phyloP scores from a whole-genome alignment of 2,797 vertebrate genomes.

The Esox lucius region DNA sequence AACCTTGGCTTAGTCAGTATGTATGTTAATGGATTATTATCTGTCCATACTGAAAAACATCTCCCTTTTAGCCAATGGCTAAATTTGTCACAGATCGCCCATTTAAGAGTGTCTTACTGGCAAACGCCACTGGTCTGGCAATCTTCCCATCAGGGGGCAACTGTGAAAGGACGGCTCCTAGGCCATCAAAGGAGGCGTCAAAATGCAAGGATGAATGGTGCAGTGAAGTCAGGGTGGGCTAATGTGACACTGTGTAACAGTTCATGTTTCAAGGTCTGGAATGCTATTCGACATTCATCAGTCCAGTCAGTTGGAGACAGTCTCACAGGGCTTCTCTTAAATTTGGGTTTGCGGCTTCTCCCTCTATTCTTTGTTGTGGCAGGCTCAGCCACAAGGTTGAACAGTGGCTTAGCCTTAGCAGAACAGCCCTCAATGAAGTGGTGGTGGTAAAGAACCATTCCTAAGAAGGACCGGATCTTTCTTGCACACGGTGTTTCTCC shows the following conservation, averaged over 20 bases:
- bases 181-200: constrained; percentile 1
- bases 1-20: too few species aligned
- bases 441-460: constrained; percentile 29
- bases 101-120: not conserved
- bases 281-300: not conserved
- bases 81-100: not conserved
- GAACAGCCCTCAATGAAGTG: constrained; percentile 25
- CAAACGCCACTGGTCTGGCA: not conserved
- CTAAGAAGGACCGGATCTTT: too few species aligned
- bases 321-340: constrained; percentile 1
- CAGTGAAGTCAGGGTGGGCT: constrained; percentile 8
- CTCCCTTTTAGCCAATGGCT: too few species aligned
- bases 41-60: too few species aligned
- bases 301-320: constrained; percentile 19
- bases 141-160: constrained; percentile 14
- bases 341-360: not conserved
- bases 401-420: constrained; percentile 7
- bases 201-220: constrained; percentile 4
- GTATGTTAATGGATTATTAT: too few species aligned
- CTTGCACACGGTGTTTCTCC: constrained; percentile 5
- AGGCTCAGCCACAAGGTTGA: constrained; percentile 3
- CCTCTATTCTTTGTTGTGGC: not conserved
- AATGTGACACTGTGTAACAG: not conserved
- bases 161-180: constrained; percentile 8
- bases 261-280: constrained; percentile 7